A percentile compares a stretch with the other conserved stretches of the same genome.
These are phyloP conservation scores for Caenorhabditis sp. DNA, from an alignment of 2,888 invertebrate species.

Conservation along the genomic window DNA sequence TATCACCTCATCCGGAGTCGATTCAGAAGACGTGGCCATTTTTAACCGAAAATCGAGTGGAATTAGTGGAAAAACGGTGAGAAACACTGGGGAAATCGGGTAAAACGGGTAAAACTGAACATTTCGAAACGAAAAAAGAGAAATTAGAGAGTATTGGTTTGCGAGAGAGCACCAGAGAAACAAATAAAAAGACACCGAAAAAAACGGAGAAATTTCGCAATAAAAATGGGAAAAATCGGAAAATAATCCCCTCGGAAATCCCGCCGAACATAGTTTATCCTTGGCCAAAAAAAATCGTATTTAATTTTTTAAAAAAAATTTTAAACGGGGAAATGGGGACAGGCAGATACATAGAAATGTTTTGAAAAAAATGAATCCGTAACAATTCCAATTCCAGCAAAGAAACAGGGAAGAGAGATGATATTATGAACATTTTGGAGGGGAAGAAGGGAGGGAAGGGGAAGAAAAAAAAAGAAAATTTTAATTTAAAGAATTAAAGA, in stretches of 20 bases:
- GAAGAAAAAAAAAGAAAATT: not conserved
- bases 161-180: conserved; percentile 4
- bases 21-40: conserved; percentile 47
- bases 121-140: conserved; percentile 7
- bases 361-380: conserved; percentile 22
- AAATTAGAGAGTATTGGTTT: not conserved
- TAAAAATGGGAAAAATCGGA: too few relatives aligned
- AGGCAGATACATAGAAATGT: too few relatives aligned
- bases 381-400: conserved; percentile 17
- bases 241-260: not conserved
- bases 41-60: not conserved
- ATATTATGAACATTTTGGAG: conserved; percentile 33
- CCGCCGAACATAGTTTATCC: conserved; percentile 14
- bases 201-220: conserved; percentile 31
- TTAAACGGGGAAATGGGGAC: too few relatives aligned
- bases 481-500: not conserved
- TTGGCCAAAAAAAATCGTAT: too few relatives aligned
- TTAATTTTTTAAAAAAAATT: conserved; percentile 8
- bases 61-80: conserved; percentile 1
- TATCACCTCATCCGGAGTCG: too few relatives aligned
- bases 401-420: not conserved
- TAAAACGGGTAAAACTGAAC: not conserved
- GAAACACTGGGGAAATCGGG: conserved; percentile 3
- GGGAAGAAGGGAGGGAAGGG: not conserved
- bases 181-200: conserved; percentile 26